Evolutionary conservation across 2,113 vertebrate species (phyloP).

Genomic region (Tylochromis polylepis): DNA sequence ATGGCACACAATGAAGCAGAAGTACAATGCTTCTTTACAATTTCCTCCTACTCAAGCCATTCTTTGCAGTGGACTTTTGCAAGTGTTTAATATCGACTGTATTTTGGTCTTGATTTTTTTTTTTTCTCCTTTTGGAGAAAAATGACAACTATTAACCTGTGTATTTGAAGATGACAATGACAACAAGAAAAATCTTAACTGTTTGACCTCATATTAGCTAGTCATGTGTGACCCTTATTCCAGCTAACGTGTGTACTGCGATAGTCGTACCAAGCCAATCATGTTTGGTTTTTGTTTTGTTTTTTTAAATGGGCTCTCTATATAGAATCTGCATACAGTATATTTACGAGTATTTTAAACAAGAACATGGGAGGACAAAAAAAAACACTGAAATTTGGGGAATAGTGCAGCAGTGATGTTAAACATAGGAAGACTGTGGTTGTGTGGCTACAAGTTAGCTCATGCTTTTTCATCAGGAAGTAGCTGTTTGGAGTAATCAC

Average conservation of each 20-base stretch:
- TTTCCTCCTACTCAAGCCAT: slow-evolving; percentile 26
- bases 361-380: not conserved
- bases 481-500: slow-evolving; percentile 11
- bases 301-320: slow-evolving; percentile 57
- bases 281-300: not conserved
- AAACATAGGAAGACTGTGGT: slow-evolving; percentile 2
- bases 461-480: slow-evolving; percentile 7
- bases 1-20: slow-evolving; percentile 19
- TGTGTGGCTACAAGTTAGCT: slow-evolving; percentile 14
- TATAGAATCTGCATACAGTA: slow-evolving; percentile 64
- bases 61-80: slow-evolving; percentile 60
- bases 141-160: slow-evolving; percentile 48
- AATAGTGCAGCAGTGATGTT: slow-evolving; percentile 12
- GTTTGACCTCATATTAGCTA: slow-evolving; percentile 54
- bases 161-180: slow-evolving; percentile 58
- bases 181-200: slow-evolving; percentile 19
- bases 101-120: slow-evolving; percentile 45
- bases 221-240: slow-evolving; percentile 47
- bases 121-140: not conserved
- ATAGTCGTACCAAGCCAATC: slow-evolving; percentile 64
- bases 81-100: slow-evolving; percentile 55
- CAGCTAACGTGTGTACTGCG: slow-evolving; percentile 58
- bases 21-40: not conserved
- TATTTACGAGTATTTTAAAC: slow-evolving; percentile 60
- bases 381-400: not conserved